phyloP scores from a whole-genome alignment of 2,888 invertebrate genomes.

The Nemurella pictetii region DNA sequence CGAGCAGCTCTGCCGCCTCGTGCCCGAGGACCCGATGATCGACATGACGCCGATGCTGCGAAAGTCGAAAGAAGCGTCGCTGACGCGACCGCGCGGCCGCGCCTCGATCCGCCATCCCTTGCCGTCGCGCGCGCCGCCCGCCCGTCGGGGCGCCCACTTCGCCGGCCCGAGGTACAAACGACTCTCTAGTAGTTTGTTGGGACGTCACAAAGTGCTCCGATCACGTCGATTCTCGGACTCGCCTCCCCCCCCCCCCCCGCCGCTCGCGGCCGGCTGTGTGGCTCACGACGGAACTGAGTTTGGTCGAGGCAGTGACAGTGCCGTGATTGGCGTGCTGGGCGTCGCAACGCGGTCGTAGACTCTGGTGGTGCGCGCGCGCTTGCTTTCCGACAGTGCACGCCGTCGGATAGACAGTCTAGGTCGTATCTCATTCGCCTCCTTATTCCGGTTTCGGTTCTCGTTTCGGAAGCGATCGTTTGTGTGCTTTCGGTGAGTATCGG shows the following conservation, averaged over 20 bases:
- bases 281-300: neutral
- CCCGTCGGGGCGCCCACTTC: slow-evolving; percentile 28
- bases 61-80: slow-evolving; percentile 80
- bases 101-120: neutral
- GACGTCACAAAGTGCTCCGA: slow-evolving; percentile 17
- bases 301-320: neutral
- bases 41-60: slow-evolving; percentile 86
- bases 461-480: neutral
- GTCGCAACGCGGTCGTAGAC: neutral
- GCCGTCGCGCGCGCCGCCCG: neutral
- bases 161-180: slow-evolving; percentile 39
- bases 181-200: slow-evolving; percentile 39
- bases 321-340: neutral
- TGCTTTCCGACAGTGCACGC: neutral
- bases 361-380: neutral
- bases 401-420: neutral
- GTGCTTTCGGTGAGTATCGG: neutral
- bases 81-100: slow-evolving; percentile 52
- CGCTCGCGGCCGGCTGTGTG: neutral
- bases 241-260: no score
- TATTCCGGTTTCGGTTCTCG: neutral
- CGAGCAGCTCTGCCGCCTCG: slow-evolving; percentile 84
- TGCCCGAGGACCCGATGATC: slow-evolving; percentile 87
- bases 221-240: neutral
- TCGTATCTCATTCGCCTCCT: neutral